These are phyloP conservation scores for Lordiphosa stackelbergi DNA, from an alignment of 1,140 invertebrate genomes.

Conservation along the genomic window DNA sequence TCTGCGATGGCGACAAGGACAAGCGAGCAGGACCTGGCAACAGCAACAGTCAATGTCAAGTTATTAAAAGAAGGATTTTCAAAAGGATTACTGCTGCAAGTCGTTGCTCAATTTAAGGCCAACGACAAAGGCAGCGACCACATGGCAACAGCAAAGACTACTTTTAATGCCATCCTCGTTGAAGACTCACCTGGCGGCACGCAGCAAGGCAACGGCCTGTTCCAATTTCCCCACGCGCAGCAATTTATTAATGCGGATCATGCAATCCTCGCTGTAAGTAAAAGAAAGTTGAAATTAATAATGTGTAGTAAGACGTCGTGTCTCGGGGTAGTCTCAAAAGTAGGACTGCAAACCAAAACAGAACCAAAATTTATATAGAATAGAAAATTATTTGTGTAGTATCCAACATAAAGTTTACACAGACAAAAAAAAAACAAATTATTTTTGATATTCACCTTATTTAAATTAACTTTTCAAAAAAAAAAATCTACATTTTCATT, in stretches of 20 bases:
- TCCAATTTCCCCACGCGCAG: constrained; percentile 84
- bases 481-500: too few relatives aligned
- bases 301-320: constrained; percentile 19
- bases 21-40: background rate
- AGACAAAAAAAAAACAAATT: too few relatives aligned
- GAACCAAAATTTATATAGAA: too few relatives aligned
- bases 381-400: too few relatives aligned
- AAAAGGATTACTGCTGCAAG: constrained; percentile 49
- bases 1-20: constrained; percentile 6
- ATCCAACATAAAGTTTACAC: too few relatives aligned
- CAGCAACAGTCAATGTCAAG: constrained; percentile 66
- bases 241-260: constrained; percentile 90
- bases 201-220: constrained; percentile 87
- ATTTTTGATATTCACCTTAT: too few relatives aligned
- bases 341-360: too few relatives aligned
- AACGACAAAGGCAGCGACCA: constrained; percentile 11
- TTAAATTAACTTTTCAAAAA: too few relatives aligned
- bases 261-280: constrained; percentile 86
- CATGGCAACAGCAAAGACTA: constrained; percentile 11
- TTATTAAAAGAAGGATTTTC: constrained; percentile 58
- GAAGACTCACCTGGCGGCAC: constrained; percentile 86
- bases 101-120: constrained; percentile 33
- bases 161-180: constrained; percentile 9
- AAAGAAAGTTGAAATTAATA: constrained; percentile 43
- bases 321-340: constrained; percentile 1